Conservation (phyloP, 2,113 vertebrate genomes). For the Hemicordylus capensis region DNA sequence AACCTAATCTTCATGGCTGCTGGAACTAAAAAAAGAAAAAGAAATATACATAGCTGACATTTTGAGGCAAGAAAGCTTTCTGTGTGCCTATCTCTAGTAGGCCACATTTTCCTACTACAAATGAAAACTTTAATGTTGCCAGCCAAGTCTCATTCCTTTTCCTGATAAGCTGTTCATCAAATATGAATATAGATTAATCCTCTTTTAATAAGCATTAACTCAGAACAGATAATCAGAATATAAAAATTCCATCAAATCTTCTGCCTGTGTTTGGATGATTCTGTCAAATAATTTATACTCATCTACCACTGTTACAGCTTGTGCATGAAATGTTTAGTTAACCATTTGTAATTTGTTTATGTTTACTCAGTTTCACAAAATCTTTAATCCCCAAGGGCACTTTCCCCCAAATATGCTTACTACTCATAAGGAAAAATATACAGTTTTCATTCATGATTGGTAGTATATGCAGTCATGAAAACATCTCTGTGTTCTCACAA, state of each 20-base stretch:
- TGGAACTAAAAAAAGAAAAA: constrained; percentile 43
- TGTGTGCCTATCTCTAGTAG: constrained; percentile 81
- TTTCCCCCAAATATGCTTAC: constrained; percentile 45
- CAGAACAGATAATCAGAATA: constrained; percentile 81
- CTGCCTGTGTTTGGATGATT: constrained; percentile 68
- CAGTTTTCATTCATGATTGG: constrained; percentile 46
- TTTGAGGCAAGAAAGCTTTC: constrained; percentile 69
- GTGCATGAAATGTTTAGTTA: constrained; percentile 57
- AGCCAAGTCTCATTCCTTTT: constrained; percentile 75
- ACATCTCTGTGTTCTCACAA: constrained; percentile 12
- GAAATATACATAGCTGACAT: constrained; percentile 56
- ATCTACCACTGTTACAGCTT: constrained; percentile 66
- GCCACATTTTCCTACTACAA: constrained; percentile 84
- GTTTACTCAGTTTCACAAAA: constrained; percentile 53
- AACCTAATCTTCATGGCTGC: constrained; percentile 63
- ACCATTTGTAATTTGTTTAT: constrained; percentile 53
- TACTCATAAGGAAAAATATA: constrained; percentile 49
- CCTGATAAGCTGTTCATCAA: constrained; percentile 85
- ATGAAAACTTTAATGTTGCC: constrained; percentile 84
- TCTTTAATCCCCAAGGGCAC: constrained; percentile 42
- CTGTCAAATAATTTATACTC: constrained; percentile 77
- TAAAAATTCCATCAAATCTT: constrained; percentile 88
- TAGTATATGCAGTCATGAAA: constrained; percentile 30
- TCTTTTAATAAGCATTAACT: constrained; percentile 88
- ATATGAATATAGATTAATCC: constrained; percentile 89